Evolutionary conservation across 1,140 invertebrate species (phyloP), one percentile per base, ranked within the genome.

Genomic region (Drosophila tristis): DNA sequence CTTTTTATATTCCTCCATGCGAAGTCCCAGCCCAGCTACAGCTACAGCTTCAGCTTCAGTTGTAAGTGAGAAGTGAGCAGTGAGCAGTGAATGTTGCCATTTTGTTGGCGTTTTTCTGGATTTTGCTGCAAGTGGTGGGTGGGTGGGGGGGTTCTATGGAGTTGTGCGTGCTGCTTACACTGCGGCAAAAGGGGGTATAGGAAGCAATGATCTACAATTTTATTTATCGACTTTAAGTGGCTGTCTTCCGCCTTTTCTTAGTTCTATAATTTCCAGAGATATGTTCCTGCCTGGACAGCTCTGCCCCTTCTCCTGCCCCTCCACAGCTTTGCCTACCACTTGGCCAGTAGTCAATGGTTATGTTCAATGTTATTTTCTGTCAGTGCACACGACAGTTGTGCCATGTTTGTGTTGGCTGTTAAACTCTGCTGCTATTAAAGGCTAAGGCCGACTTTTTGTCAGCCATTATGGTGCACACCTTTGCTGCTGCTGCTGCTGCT

Each of bases 391-490:
- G 6, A 15, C 25, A 61, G 35, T 56, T 44, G 61, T 49, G 54
- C 49, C 79, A 57, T 82, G 78, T 78, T 87, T 86, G 82, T 86
- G 82, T 86, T 86, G 82, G 84, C 84, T 79, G 82, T 87, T 87
- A 87, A 87, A 87, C 82, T 87, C 82, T 65, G 35, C 63, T 77
- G 72, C 82, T 89, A 87, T 87, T 87, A 87, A 87, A 87, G 82
- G 82, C 82, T 87, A 87, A 87, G 82, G 82, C 82, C 82, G 82
- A 87, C 84, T 87, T 87, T 87, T 87, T 87, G 82, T 87, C 82
- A 89, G 82, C 84, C 82, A 87, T 87, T 87, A 87, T 87, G 84
- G 80, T 87, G 82, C 60, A 60, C 78, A 86, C 82, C 82, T 87
- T 82, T 87, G 87, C 84, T 86, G 64, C 49, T 80, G 66, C 70